Percentiles rank a stretch among this genome's conserved stretches.
Evolutionary conservation across 2,888 invertebrate genomes (phyloP).

Genomic region (Sericinus montela): DNA sequence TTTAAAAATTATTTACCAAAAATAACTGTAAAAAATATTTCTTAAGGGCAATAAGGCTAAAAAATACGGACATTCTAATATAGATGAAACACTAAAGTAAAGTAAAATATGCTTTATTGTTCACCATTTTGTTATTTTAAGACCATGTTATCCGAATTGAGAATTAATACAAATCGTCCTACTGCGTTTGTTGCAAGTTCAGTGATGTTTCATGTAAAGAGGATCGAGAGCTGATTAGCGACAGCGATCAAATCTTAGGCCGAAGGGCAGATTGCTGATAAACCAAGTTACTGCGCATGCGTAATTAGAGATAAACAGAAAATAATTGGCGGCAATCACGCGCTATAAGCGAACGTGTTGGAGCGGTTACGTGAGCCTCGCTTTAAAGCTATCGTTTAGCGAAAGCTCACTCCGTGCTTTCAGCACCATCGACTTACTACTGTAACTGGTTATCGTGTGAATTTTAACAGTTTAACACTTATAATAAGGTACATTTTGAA

Average conservation of each 20-base stretch:
- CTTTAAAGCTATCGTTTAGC: conserved; percentile 35
- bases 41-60: conserved; percentile 1
- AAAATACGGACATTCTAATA: conserved; percentile 6
- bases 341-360: conserved; percentile 61
- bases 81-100: conserved; percentile 1
- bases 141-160: conserved; percentile 1
- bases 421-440: conserved; percentile 18
- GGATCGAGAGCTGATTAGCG: conserved; percentile 69
- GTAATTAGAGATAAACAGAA: conserved; percentile 79
- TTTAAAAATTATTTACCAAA: conserved; percentile 2
- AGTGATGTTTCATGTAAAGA: conserved; percentile 61
- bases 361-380: conserved; percentile 39
- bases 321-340: conserved; percentile 78
- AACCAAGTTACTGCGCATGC: conserved; percentile 72
- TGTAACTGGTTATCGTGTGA: conserved; percentile 10
- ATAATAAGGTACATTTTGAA: neutral
- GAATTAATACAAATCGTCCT: conserved; percentile 13
- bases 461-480: conserved; percentile 9
- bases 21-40: conserved; percentile 3
- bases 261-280: conserved; percentile 75
- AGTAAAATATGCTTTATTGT: too few relatives aligned
- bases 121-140: too few relatives aligned
- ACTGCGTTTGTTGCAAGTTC: conserved; percentile 37
- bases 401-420: conserved; percentile 36
- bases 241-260: conserved; percentile 69